phyloP scores from a whole-genome alignment of 2,888 invertebrate species.

The Drosophila greeni region DNA sequence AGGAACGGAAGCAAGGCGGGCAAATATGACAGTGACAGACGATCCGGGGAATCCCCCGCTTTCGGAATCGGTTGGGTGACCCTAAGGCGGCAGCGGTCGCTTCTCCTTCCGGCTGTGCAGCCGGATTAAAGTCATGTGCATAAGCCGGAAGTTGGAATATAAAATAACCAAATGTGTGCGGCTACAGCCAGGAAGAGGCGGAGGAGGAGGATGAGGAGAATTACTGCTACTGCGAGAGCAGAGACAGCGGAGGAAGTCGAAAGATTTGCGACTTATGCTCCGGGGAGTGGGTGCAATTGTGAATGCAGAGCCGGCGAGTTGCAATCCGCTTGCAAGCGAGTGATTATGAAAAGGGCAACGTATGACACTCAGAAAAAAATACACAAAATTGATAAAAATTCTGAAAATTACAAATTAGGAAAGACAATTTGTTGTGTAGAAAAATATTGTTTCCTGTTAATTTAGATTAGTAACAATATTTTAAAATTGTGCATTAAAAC shows the following conservation, averaged over 20 bases:
- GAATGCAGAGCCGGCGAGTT: constrained; percentile 11
- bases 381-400: neutral
- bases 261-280: constrained; percentile 65
- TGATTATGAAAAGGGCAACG: constrained; percentile 20
- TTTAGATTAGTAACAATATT: too few species aligned
- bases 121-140: constrained; percentile 72
- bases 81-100: constrained; percentile 44
- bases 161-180: constrained; percentile 63
- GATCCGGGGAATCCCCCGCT: constrained; percentile 36
- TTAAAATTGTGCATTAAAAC: neutral
- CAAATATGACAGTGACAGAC: constrained; percentile 68
- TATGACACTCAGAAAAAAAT: neutral
- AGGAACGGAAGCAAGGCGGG: constrained; percentile 21
- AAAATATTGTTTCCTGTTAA: too few species aligned
- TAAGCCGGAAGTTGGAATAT: constrained; percentile 71
- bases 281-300: constrained; percentile 10
- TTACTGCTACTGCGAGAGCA: neutral
- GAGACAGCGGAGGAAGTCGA: constrained; percentile 28
- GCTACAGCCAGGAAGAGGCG: constrained; percentile 5
- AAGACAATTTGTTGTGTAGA: neutral
- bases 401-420: neutral
- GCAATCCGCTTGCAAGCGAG: constrained; percentile 19
- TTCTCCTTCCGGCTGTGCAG: constrained; percentile 56
- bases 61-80: constrained; percentile 32
- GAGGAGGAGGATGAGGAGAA: neutral